Percentiles rank a stretch among this genome's conserved stretches.
Evolutionary conservation across 2,797 vertebrate genomes (phyloP).

Genomic region (Crotalus adamanteus): DNA sequence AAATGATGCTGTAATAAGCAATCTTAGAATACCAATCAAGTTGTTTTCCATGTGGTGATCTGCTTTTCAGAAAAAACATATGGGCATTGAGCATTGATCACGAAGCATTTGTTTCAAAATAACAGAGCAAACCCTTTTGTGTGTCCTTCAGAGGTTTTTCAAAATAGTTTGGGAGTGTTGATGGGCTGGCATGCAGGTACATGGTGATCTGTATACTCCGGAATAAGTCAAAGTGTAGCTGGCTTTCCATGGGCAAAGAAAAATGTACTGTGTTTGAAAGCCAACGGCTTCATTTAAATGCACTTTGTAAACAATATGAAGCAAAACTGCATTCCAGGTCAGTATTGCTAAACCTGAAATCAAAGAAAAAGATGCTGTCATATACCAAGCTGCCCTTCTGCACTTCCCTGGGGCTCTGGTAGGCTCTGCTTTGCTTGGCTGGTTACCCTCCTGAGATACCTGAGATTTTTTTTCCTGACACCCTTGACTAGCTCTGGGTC

Average conservation of each 20-base stretch:
- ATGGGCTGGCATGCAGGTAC: background rate
- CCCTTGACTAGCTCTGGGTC: background rate
- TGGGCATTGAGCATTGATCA: background rate
- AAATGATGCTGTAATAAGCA: background rate
- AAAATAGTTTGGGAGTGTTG: background rate
- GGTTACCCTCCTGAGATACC: background rate
- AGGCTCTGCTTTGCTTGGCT: conserved; percentile 4
- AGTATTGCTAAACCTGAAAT: background rate
- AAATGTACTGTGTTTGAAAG: background rate
- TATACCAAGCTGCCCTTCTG: background rate
- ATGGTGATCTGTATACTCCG: background rate
- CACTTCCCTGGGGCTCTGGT: background rate
- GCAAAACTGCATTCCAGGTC: background rate
- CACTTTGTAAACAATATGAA: background rate
- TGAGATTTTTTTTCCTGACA: background rate
- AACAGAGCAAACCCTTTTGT: background rate
- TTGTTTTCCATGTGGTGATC: background rate
- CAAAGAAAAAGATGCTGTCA: background rate
- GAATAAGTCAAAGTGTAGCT: too few species aligned
- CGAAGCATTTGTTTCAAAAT: background rate
- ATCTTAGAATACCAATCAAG: background rate
- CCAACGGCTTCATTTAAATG: background rate
- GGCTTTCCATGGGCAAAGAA: background rate
- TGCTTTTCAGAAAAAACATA: background rate
- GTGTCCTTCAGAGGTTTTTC: background rate